A percentile compares a stretch with the other conserved stretches of the same genome.
Evolutionary conservation across 2,113 vertebrate species (phyloP).

Genomic region (Hydropotes inermis): DNA sequence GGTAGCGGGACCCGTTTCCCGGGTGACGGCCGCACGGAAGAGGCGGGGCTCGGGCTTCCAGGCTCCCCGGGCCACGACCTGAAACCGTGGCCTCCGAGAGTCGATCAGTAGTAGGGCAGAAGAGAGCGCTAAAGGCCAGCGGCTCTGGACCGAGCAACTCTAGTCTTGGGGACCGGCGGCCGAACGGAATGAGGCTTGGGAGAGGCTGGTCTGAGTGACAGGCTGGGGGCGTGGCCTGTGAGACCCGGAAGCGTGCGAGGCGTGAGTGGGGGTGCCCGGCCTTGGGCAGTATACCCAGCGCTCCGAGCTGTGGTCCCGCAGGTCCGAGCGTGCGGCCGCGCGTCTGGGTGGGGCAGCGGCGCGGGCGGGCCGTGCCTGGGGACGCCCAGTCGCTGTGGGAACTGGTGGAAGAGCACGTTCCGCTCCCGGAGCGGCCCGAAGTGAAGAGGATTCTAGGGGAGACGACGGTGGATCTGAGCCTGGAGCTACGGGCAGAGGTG

Average conservation of each 20-base stretch:
- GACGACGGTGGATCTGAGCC: conserved; percentile 83
- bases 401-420: conserved; percentile 82
- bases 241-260: background rate
- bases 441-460: conserved; percentile 82
- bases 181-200: background rate
- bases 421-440: conserved; percentile 81
- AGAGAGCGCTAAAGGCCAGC: background rate
- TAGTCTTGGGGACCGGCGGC: background rate
- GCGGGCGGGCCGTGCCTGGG: background rate
- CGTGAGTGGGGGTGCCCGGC: background rate
- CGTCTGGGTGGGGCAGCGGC: background rate
- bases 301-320: background rate
- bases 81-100: background rate
- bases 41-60: background rate
- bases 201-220: accelerated
- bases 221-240: background rate
- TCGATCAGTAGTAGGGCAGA: accelerated
- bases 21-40: conserved; percentile 19
- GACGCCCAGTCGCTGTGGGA: conserved; percentile 82
- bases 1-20: conserved; percentile 16
- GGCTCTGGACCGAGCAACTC: background rate
- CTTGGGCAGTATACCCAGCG: accelerated
- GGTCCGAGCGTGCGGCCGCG: background rate
- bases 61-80: background rate
- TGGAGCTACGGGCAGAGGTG: conserved; percentile 86